A percentile compares a stretch with the other conserved stretches of the same genome.
These are phyloP conservation scores for Drosophila setosimentum DNA, from an alignment of 2,888 invertebrate species.

Conservation along the genomic window DNA sequence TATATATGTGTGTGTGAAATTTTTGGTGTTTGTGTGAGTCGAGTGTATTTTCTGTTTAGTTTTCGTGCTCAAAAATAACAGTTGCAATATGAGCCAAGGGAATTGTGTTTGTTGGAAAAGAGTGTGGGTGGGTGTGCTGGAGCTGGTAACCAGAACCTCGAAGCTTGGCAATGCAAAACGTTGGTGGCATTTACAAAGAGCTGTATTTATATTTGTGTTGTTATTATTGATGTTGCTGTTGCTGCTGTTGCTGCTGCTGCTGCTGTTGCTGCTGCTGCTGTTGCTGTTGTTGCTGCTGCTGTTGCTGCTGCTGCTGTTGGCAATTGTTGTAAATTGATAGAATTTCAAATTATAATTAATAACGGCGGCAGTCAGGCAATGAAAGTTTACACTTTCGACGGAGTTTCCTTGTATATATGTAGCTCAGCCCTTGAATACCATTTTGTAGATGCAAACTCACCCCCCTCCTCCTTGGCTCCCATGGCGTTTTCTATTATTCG, in stretches of 20 bases:
- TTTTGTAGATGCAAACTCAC: slow-evolving; percentile 22
- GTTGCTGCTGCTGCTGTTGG: slow-evolving; percentile 11
- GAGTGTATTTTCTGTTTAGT: slow-evolving; percentile 49
- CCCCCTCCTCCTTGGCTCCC: neutral
- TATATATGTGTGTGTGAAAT: slow-evolving; percentile 4
- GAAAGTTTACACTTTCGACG: slow-evolving; percentile 57
- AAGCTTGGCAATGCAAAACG: slow-evolving; percentile 31
- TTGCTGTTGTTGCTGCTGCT: slow-evolving; percentile 1
- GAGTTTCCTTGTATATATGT: slow-evolving; percentile 30
- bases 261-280: slow-evolving; percentile 9
- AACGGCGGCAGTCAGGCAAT: slow-evolving; percentile 59
- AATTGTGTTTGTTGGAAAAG: slow-evolving; percentile 19
- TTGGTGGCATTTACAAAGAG: slow-evolving; percentile 39
- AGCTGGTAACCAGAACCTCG: slow-evolving; percentile 40
- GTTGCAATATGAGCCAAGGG: slow-evolving; percentile 39
- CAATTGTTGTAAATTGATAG: slow-evolving; percentile 70
- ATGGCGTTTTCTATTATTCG: slow-evolving; percentile 37
- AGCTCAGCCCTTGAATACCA: neutral
- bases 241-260: neutral
- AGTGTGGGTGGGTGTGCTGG: neutral
- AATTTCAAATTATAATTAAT: slow-evolving; percentile 79
- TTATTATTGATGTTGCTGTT: slow-evolving; percentile 22
- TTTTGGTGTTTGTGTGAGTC: slow-evolving; percentile 3
- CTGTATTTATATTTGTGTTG: slow-evolving; percentile 24
- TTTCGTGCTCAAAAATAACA: slow-evolving; percentile 54